Conservation (phyloP, 2,888 invertebrate genomes). For the Tetanocera ferruginea region DNA sequence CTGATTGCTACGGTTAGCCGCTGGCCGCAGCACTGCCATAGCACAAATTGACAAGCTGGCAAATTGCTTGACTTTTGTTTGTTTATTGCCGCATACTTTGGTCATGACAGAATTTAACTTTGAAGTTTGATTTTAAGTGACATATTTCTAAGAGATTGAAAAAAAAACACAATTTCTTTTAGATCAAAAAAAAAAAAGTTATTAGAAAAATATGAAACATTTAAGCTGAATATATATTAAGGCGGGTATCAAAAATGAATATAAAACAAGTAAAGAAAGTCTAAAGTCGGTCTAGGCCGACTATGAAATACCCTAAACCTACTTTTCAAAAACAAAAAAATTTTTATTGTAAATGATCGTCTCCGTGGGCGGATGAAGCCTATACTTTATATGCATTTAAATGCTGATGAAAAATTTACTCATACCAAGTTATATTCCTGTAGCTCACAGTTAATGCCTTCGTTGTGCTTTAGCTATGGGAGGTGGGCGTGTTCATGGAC, state of each 20-base stretch:
- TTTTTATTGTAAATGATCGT: too few relatives aligned
- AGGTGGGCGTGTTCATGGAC: too few relatives aligned
- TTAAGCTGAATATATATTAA: not conserved
- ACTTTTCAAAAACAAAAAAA: too few relatives aligned
- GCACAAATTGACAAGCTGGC: not conserved
- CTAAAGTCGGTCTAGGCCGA: too few relatives aligned
- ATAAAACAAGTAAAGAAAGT: too few relatives aligned
- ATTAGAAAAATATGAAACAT: not conserved
- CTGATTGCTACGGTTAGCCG: not conserved
- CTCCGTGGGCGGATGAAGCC: too few relatives aligned
- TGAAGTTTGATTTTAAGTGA: not conserved
- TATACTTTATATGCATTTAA: too few relatives aligned
- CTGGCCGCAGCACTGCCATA: not conserved
- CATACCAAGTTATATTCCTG: too few relatives aligned
- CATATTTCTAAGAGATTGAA: not conserved
- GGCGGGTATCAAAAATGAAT: not conserved
- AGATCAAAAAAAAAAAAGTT: not conserved
- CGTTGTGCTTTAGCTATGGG: too few relatives aligned
- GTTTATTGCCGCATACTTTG: not conserved
- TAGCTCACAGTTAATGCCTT: too few relatives aligned
- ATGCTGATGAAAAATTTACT: too few relatives aligned
- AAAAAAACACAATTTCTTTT: not conserved
- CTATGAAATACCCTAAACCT: too few relatives aligned
- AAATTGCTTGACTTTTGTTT: not conserved
- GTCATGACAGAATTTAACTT: not conserved